Percentiles rank a stretch among this genome's conserved stretches.
phyloP scores from a whole-genome alignment of 2,888 invertebrate species.

The Drosophila tripunctata region DNA sequence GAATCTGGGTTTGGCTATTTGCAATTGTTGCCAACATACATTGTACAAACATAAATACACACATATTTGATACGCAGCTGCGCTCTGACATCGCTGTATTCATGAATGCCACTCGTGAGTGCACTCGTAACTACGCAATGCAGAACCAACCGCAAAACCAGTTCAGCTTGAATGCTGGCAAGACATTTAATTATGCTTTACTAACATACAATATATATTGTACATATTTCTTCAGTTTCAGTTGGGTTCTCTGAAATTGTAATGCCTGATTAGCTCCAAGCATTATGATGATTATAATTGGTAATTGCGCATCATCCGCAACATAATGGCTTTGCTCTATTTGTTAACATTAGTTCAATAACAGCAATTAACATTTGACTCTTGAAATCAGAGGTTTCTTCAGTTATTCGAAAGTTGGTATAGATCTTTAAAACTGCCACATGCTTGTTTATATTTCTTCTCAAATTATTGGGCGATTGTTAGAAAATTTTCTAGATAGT shows the following conservation, averaged over 20 bases:
- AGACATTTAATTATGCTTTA: conserved; percentile 67
- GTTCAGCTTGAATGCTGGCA: conserved; percentile 55
- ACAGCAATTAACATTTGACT: conserved; percentile 8
- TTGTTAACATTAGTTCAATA: conserved; percentile 13
- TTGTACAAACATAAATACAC: too few species aligned
- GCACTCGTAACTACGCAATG: conserved; percentile 45
- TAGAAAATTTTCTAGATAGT: too few species aligned
- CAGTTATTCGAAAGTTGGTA: neutral
- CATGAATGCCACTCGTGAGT: conserved; percentile 17
- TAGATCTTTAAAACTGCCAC: too few species aligned
- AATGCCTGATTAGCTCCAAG: conserved; percentile 48
- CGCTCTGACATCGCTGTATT: conserved; percentile 28
- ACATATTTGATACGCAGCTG: conserved; percentile 61
- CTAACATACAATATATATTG: too few species aligned
- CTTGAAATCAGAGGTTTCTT: neutral
- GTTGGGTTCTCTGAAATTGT: conserved; percentile 28
- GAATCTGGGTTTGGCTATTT: conserved; percentile 10
- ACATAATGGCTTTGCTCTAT: conserved; percentile 25
- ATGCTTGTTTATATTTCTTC: too few species aligned
- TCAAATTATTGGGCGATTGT: too few species aligned
- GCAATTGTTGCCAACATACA: conserved; percentile 22
- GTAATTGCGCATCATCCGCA: conserved; percentile 8
- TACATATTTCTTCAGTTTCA: too few species aligned
- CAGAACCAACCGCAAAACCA: conserved; percentile 55
- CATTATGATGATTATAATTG: conserved; percentile 20